Evolutionary conservation across 2,797 vertebrate species (phyloP).

Genomic region (Labeo calbasu): DNA sequence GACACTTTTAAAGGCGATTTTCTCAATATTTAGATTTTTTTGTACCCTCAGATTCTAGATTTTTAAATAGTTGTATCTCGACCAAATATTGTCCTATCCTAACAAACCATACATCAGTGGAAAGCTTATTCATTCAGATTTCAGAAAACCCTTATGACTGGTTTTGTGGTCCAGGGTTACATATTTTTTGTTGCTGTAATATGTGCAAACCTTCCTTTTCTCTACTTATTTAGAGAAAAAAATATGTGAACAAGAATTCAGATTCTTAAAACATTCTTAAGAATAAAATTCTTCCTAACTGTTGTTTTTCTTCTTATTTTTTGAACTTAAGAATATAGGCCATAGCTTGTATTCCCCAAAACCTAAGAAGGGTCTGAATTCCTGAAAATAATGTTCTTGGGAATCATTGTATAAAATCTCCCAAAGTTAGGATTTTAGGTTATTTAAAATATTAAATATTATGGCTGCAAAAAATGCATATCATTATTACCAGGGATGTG

Average conservation of each 20-base stretch:
- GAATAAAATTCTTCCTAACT: neutral
- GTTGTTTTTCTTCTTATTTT: neutral
- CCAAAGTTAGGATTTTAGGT: neutral
- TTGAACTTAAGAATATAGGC: neutral
- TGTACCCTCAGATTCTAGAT: no score
- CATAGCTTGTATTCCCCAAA: neutral
- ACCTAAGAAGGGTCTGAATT: no score
- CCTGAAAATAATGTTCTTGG: neutral
- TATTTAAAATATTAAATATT: neutral
- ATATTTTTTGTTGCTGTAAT: slow-evolving; percentile 43
- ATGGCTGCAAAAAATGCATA: neutral
- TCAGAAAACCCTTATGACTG: no score
- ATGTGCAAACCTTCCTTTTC: slow-evolving; percentile 48
- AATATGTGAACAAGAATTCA: neutral
- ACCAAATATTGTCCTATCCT: no score
- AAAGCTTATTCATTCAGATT: no score
- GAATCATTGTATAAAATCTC: neutral
- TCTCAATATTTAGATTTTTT: no score
- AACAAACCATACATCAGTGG: no score
- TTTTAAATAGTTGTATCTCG: no score
- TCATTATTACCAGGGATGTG: neutral
- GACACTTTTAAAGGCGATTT: no score
- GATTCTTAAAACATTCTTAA: neutral
- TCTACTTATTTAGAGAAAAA: neutral
- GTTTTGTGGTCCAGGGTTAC: no score